Conservation (phyloP, 2,888 invertebrate genomes). For the Ichneumoninae sp. region DNA sequence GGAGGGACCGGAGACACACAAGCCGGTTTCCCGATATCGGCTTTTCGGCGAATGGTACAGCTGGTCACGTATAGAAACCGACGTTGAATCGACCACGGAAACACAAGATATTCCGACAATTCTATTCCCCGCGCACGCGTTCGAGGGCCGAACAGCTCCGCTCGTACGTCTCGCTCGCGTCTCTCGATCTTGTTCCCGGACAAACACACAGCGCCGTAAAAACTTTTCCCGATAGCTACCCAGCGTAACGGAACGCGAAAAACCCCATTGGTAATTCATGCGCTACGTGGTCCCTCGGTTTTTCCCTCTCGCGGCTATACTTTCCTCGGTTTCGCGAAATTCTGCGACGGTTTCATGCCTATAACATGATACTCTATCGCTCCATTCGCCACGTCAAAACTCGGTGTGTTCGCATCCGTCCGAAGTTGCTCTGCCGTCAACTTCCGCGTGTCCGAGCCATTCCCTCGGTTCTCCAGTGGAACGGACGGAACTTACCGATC, state of each 20-base stretch:
- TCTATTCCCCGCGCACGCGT: constrained; percentile 51
- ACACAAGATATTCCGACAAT: constrained; percentile 41
- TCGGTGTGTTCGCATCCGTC: constrained; percentile 79
- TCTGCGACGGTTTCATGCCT: constrained; percentile 1
- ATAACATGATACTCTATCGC: constrained; percentile 26
- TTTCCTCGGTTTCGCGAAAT: constrained; percentile 4
- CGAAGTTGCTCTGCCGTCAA: constrained; percentile 78
- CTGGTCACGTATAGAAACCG: neutral
- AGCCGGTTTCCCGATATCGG: constrained; percentile 39
- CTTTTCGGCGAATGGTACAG: constrained; percentile 12
- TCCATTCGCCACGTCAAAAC: constrained; percentile 75
- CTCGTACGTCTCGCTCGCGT: constrained; percentile 35
- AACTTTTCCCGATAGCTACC: constrained; percentile 64
- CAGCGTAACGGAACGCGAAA: constrained; percentile 42
- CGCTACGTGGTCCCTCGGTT: constrained; percentile 68
- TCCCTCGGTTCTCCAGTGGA: constrained; percentile 67
- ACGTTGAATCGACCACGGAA: constrained; percentile 43
- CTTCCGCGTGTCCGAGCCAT: constrained; percentile 74
- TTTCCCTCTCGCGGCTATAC: constrained; percentile 11
- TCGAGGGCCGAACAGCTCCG: neutral
- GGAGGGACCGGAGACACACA: neutral
- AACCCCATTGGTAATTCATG: constrained; percentile 79
- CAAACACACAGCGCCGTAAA: constrained; percentile 39
- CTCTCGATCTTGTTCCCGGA: constrained; percentile 43
- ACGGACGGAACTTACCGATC: neutral